A percentile compares a stretch with the other conserved stretches of the same genome.
phyloP scores from a whole-genome alignment of 2,888 invertebrate genomes.

The Odontothrips loti region DNA sequence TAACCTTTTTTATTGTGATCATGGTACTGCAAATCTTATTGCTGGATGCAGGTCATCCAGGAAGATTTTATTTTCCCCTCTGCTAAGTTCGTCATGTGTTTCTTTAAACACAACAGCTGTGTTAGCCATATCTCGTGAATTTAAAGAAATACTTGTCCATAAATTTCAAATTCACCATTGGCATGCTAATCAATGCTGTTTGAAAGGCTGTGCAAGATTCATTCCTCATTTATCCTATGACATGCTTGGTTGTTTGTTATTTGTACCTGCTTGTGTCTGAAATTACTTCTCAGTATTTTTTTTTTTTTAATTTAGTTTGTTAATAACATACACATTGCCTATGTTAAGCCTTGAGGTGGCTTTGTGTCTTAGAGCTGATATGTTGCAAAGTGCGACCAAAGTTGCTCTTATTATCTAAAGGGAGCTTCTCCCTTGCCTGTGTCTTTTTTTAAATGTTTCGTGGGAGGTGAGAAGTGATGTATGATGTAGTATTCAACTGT shows the following conservation, averaged over 20 bases:
- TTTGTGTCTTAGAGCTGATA: no score
- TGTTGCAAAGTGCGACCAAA: no score
- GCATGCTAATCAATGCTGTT: not conserved
- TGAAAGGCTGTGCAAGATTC: slow-evolving; percentile 4
- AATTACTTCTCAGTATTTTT: slow-evolving; percentile 2
- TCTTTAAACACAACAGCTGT: not conserved
- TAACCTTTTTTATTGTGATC: not conserved
- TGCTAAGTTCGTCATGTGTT: not conserved
- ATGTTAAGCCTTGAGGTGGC: no score
- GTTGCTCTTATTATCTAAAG: no score
- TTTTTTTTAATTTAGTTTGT: not conserved
- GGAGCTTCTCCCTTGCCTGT: no score
- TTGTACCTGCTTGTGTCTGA: slow-evolving; percentile 7
- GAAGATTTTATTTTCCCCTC: not conserved
- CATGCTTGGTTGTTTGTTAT: not conserved
- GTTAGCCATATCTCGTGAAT: not conserved
- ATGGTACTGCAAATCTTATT: not conserved
- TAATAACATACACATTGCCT: no score
- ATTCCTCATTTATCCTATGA: not conserved
- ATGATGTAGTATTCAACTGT: no score
- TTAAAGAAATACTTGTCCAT: not conserved
- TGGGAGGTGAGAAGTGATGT: no score
- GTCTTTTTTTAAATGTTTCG: no score
- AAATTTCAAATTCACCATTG: not conserved
- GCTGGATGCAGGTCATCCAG: not conserved